A percentile compares a stretch with the other conserved stretches of the same genome.
Conservation (phyloP, 2,113 vertebrate species). For the Cryptotis parvus region DNA sequence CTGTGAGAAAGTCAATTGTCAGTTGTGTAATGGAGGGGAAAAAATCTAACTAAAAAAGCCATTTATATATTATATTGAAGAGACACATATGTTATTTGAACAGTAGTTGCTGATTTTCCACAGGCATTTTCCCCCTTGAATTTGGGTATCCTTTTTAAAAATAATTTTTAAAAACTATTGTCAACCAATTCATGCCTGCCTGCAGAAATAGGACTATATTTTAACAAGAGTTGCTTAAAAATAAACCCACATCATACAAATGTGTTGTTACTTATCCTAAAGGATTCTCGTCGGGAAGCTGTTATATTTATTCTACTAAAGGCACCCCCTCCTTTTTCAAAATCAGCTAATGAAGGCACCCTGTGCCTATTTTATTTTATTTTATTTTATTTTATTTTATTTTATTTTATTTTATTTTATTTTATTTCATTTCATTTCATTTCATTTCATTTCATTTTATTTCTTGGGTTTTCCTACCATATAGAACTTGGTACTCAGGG, state of each 20-base stretch:
- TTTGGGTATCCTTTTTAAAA: constrained; percentile 4
- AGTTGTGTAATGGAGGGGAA: constrained; percentile 48
- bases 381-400: too few species aligned
- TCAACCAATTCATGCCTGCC: background rate
- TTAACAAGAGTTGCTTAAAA: background rate
- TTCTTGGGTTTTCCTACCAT: too few species aligned
- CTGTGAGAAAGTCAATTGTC: constrained; percentile 72
- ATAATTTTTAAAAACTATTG: too few species aligned
- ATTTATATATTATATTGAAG: constrained; percentile 42
- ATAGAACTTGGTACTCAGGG: too few species aligned
- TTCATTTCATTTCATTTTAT: too few species aligned
- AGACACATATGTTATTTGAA: constrained; percentile 44
- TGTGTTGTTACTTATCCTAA: background rate
- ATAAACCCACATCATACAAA: background rate
- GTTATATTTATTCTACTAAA: background rate
- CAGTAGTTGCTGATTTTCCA: constrained; percentile 40
- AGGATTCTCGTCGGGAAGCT: constrained; percentile 1
- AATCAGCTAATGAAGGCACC: too few species aligned
- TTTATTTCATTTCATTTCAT: too few species aligned
- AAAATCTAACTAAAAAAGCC: constrained; percentile 42
- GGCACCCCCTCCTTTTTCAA: background rate
- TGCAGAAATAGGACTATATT: background rate
- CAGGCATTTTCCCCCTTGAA: constrained; percentile 5
- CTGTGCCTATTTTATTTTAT: too few species aligned
- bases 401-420: too few species aligned